These are phyloP conservation scores for Neodiprion fabricii DNA, from an alignment of 1,140 invertebrate genomes.

Conservation along the genomic window DNA sequence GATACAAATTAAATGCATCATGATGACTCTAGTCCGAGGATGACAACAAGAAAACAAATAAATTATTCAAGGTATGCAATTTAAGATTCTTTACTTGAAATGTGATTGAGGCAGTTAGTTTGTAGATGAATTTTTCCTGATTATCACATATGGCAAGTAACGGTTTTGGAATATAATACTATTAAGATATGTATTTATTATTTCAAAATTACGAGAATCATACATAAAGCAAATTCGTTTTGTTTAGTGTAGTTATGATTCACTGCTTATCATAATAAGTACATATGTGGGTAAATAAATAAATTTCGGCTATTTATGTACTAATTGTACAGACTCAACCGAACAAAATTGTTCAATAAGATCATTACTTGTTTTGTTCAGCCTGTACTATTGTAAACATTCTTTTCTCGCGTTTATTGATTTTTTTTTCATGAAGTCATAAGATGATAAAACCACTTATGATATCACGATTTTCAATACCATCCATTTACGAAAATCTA, in stretches of 20 bases:
- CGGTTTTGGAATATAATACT: not conserved
- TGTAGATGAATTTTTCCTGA: no score
- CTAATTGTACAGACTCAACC: not conserved
- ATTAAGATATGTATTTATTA: constrained; percentile 3
- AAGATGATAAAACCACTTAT: not conserved
- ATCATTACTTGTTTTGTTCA: not conserved
- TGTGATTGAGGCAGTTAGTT: no score
- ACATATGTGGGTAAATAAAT: constrained; percentile 4
- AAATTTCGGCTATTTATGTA: constrained; percentile 1
- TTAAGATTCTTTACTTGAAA: no score
- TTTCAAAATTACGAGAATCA: not conserved
- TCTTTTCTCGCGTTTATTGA: not conserved
- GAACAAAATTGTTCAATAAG: not conserved
- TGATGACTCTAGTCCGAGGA: no score
- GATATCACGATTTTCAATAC: not conserved
- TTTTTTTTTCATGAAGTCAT: no score
- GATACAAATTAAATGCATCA: no score
- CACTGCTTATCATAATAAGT: constrained; percentile 5
- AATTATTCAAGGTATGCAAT: no score
- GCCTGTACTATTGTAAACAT: not conserved
- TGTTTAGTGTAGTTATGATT: not conserved
- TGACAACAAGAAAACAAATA: no score
- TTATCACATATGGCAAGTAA: no score
- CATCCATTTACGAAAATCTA: not conserved
- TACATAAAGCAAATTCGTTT: not conserved